Base-by-base conservation (phyloP, 2,797 vertebrate species). In the Myripristis murdjan region DNA sequence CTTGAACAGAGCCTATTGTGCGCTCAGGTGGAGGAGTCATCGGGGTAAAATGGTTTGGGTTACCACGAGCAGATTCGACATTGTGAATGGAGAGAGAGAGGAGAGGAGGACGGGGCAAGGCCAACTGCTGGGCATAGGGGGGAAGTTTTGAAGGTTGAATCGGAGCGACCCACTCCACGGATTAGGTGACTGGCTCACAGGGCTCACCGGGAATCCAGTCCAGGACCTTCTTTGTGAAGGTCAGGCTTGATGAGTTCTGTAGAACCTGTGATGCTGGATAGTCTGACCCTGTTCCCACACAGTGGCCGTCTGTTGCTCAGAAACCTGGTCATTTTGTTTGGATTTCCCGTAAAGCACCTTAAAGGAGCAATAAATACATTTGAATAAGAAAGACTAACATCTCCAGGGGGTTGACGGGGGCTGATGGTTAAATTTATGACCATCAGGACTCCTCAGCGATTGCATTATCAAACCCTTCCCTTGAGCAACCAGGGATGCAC, bases 1-100 rank as follows among this genome's bases (percentile, higher is more conserved):
- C 61, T 78, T 95, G 86, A 95, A 95, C 90, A 53, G 88, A 75
- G 66, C 69, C 86, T 89, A 84, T 95, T 95, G 93, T 95, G 79
- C 71, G 68, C 67, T 55, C 73, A 81, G 91, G 85, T 91, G 92
- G 88, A 89, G 85, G 91, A 91, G 90, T 92, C 88, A 73, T 81
- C 79, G 75, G 89, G 90, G 81, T 78, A 81, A 66, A 80, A 74
- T 89, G 94, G 92, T 92, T 95, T 94, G 71, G 86, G 90, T 95
- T 95, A 95, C 94, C 87, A 85, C 87, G 80, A 83, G 92, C 90
- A 91, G 87, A 83, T 88, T 69, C 71, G 64, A 77, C 87, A 82
- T 90, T 91, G 89, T 93, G 82, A 90, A 88, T 66, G 64, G 86
- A 82, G 75, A 73, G 64, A 81, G 84, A 90, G 81, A n/a, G n/a